Conservation (phyloP, 1,140 invertebrate species). For the Dendroctonus ponderosae region DNA sequence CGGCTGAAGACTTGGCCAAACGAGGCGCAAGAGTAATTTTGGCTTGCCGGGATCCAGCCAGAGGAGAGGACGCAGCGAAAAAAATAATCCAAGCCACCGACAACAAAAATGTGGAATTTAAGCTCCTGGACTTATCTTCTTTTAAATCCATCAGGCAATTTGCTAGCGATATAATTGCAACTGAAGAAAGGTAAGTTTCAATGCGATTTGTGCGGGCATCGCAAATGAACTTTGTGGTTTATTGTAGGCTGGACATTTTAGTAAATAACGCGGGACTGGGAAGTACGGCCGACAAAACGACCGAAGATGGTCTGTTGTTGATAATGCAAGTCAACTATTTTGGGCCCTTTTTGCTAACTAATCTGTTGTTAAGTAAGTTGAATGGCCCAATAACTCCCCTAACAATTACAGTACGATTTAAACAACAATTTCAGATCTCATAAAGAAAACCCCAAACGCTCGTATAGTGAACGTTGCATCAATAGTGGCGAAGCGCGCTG, state of each 20-base stretch:
- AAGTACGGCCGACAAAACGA: constrained; percentile 42
- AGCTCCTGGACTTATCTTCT: constrained; percentile 52
- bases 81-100: constrained; percentile 45
- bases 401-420: background rate
- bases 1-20: constrained; percentile 61
- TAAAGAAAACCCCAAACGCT: constrained; percentile 33
- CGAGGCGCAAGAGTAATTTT: constrained; percentile 62
- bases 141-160: constrained; percentile 55
- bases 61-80: constrained; percentile 63
- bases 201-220: background rate
- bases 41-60: constrained; percentile 57
- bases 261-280: constrained; percentile 58
- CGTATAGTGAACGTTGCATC: constrained; percentile 36
- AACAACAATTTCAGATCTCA: constrained; percentile 42
- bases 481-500: constrained; percentile 5
- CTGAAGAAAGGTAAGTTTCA: constrained; percentile 49
- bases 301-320: constrained; percentile 56
- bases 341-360: constrained; percentile 64
- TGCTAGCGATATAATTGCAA: constrained; percentile 52
- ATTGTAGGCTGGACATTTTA: constrained; percentile 62
- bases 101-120: constrained; percentile 31
- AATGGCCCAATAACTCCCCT: constrained; percentile 5
- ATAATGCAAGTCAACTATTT: constrained; percentile 64
- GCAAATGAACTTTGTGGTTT: background rate
- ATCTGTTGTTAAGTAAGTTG: constrained; percentile 57